Evolutionary conservation across 92 coral and sea anemone genomes (phyloP).

Genomic region (Parazoanthus atlanticus): DNA sequence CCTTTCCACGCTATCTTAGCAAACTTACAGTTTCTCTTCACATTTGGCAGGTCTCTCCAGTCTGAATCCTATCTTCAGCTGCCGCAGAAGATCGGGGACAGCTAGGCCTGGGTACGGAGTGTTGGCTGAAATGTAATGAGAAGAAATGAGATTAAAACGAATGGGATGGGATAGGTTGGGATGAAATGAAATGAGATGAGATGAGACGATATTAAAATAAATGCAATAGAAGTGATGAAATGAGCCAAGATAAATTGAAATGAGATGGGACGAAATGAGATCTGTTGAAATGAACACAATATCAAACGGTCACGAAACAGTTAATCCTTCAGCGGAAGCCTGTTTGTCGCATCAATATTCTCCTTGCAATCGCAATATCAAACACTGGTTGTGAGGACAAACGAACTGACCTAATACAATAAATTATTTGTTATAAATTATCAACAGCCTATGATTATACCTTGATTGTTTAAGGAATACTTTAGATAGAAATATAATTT

Average conservation of each 20-base stretch:
- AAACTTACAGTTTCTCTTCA: conserved; percentile 70
- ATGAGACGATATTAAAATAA: no score
- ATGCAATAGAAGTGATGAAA: no score
- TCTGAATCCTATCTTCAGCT: conserved; percentile 73
- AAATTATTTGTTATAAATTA: no score
- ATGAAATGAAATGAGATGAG: background rate
- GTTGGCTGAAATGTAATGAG: conserved; percentile 35
- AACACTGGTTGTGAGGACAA: no score
- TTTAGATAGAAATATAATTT: background rate
- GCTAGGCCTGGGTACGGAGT: conserved; percentile 76
- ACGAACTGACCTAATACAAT: no score
- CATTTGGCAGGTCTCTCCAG: conserved; percentile 75
- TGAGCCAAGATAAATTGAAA: no score
- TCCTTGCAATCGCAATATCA: no score
- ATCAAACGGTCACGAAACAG: no score
- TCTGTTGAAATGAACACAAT: background rate
- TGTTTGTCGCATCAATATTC: no score
- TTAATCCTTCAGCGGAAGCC: no score
- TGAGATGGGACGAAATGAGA: no score
- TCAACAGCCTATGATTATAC: no score
- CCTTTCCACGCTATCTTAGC: background rate
- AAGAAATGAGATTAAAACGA: background rate
- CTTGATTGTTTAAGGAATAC: background rate
- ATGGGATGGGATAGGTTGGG: background rate
- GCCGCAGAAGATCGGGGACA: conserved; percentile 58